Conservation (phyloP, 2,888 invertebrate genomes). For the Papilio gigon region DNA sequence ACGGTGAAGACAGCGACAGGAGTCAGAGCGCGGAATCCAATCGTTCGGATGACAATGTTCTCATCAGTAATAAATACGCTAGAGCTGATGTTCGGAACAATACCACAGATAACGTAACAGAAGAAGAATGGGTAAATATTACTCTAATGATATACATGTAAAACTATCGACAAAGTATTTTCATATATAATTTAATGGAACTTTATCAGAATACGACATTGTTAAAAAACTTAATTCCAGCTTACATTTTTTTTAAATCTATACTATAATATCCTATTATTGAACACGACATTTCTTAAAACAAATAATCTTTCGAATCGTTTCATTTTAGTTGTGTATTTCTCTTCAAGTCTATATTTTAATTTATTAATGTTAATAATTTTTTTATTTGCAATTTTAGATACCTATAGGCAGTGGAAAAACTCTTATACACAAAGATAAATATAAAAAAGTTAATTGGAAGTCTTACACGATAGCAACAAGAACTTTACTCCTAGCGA, state of each 20-base stretch:
- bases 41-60: slow-evolving; percentile 52
- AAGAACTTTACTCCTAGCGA: slow-evolving; percentile 71
- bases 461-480: slow-evolving; percentile 76
- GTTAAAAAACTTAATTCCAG: not conserved
- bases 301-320: too few relatives aligned
- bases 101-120: slow-evolving; percentile 10
- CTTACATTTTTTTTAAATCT: too few relatives aligned
- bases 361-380: not conserved
- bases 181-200: too few relatives aligned
- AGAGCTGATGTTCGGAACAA: slow-evolving; percentile 39
- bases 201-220: too few relatives aligned
- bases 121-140: slow-evolving; percentile 50
- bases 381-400: slow-evolving; percentile 51
- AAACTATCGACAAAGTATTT: too few relatives aligned
- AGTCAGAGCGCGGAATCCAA: slow-evolving; percentile 50
- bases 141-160: too few relatives aligned
- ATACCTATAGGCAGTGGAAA: slow-evolving; percentile 75
- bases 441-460: slow-evolving; percentile 75
- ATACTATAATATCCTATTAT: too few relatives aligned
- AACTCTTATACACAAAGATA: slow-evolving; percentile 67
- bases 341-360: not conserved
- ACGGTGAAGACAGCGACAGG: slow-evolving; percentile 44
- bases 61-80: slow-evolving; percentile 52
- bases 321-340: too few relatives aligned
- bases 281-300: too few relatives aligned